phyloP scores from a whole-genome alignment of 2,113 vertebrate species.

The Callorhinus ursinus region DNA sequence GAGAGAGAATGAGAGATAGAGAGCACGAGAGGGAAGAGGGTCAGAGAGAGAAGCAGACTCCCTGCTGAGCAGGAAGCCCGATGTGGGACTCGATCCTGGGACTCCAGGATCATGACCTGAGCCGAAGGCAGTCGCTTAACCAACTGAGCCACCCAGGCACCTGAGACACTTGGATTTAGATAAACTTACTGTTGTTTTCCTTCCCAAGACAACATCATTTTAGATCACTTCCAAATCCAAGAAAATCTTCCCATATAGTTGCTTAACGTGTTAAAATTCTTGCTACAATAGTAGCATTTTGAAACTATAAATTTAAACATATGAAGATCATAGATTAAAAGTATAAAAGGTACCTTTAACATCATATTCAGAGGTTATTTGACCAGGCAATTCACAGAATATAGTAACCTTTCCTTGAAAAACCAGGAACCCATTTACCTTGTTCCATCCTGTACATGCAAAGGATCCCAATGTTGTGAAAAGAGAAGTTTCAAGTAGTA shows the following conservation, averaged over 20 bases:
- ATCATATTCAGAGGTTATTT: background rate
- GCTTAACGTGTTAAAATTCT: slow-evolving; percentile 3
- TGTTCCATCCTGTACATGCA: background rate
- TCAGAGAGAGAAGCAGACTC: too few relatives aligned
- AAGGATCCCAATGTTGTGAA: background rate
- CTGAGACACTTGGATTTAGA: background rate
- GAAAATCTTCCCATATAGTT: background rate
- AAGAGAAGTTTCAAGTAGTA: background rate
- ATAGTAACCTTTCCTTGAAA: background rate
- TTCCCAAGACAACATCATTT: slow-evolving; percentile 44
- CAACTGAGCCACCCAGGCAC: too few relatives aligned
- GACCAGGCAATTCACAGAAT: background rate
- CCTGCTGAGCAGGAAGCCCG: too few relatives aligned
- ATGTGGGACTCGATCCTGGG: too few relatives aligned
- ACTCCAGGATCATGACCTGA: too few relatives aligned
- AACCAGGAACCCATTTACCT: background rate
- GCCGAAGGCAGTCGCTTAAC: too few relatives aligned
- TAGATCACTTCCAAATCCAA: background rate
- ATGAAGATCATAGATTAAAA: background rate
- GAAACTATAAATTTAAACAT: background rate
- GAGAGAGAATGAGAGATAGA: too few relatives aligned
- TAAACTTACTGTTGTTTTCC: slow-evolving; percentile 21
- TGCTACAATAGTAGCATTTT: background rate
- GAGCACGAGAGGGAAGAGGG: too few relatives aligned
- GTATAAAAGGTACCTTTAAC: background rate